A percentile compares a stretch with the other conserved stretches of the same genome.
Conservation (phyloP, 2,113 vertebrate genomes). For the Rhadina sibilatrix region DNA sequence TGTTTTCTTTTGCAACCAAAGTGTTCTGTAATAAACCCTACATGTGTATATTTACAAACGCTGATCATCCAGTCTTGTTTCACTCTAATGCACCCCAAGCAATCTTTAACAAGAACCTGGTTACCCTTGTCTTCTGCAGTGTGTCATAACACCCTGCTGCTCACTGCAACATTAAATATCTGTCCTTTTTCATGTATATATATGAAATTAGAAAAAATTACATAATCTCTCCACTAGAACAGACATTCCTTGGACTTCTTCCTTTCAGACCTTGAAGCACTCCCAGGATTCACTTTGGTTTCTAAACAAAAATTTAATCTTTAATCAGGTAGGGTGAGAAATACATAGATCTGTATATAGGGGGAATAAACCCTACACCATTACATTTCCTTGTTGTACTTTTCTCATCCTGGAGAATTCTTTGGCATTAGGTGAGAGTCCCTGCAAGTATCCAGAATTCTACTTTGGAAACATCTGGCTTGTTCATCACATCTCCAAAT, state of each 20-base stretch:
- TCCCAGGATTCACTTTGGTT: neutral
- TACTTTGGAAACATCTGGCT: neutral
- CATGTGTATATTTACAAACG: neutral
- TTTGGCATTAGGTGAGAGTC: neutral
- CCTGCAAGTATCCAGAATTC: neutral
- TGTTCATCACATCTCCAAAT: neutral
- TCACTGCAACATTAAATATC: neutral
- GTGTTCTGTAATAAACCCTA: neutral
- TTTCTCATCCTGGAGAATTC: neutral
- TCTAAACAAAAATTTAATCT: neutral
- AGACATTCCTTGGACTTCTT: neutral
- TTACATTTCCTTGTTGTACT: neutral
- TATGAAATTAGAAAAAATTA: neutral
- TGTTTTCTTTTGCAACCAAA: neutral
- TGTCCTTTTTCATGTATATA: neutral
- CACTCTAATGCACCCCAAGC: neutral
- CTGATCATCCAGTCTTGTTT: neutral
- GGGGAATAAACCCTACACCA: rapidly evolving
- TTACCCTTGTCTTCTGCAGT: neutral
- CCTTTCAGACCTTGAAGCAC: neutral
- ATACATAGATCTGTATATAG: neutral
- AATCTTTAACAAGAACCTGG: neutral
- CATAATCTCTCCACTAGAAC: neutral
- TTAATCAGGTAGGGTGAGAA: neutral
- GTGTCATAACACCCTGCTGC: neutral